These are phyloP conservation scores for Leptopilina myrica DNA, from an alignment of 2,888 invertebrate genomes.

Conservation along the genomic window DNA sequence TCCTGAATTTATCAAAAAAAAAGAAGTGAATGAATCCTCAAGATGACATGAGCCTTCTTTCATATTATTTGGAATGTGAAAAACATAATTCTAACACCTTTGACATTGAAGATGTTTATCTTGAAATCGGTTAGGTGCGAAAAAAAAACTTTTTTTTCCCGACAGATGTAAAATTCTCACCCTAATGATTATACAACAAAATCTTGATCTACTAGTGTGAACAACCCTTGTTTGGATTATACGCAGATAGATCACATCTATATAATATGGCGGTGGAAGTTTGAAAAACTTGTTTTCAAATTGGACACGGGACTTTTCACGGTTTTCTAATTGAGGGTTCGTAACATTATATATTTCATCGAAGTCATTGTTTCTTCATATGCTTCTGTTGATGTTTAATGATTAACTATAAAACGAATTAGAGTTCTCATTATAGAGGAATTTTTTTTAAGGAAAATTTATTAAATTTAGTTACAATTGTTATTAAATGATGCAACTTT, in stretches of 20 bases:
- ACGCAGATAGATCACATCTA: slow-evolving; percentile 24
- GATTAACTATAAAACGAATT: background rate
- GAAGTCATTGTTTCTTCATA: background rate
- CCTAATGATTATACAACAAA: slow-evolving; percentile 51
- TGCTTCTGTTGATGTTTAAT: background rate
- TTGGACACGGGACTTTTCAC: background rate
- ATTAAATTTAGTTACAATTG: background rate
- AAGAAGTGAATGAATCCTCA: background rate
- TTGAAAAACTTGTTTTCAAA: slow-evolving; percentile 12
- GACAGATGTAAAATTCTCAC: slow-evolving; percentile 55
- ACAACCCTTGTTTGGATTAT: slow-evolving; percentile 43
- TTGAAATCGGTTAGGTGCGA: slow-evolving; percentile 49
- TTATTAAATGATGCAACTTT: background rate
- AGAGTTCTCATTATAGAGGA: background rate
- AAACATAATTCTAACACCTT: slow-evolving; percentile 53
- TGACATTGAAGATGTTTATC: slow-evolving; percentile 51
- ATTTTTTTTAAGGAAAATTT: background rate
- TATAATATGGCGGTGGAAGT: background rate
- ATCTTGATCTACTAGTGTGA: slow-evolving; percentile 47
- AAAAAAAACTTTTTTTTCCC: slow-evolving; percentile 48
- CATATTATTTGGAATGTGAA: slow-evolving; percentile 45
- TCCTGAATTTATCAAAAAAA: slow-evolving; percentile 9
- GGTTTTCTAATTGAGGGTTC: slow-evolving; percentile 4
- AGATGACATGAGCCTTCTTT: slow-evolving; percentile 25
- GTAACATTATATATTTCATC: background rate